These are phyloP conservation scores for Microplitis deprimator DNA, from an alignment of 2,888 invertebrate species.

Conservation along the genomic window DNA sequence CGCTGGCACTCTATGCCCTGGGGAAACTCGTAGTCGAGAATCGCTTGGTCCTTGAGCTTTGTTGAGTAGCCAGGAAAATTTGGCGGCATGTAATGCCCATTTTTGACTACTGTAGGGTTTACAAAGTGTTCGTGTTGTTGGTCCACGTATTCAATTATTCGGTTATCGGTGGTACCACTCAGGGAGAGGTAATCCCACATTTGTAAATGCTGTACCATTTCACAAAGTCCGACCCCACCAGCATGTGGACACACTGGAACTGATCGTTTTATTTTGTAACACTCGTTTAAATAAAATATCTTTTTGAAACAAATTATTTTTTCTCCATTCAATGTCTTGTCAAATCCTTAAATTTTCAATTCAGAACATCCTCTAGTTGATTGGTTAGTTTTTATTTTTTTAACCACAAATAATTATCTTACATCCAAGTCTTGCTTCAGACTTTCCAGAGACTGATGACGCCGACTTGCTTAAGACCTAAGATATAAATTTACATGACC, in stretches of 20 bases:
- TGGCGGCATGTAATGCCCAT: conserved; percentile 85
- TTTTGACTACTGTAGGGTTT: conserved; percentile 79
- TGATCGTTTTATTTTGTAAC: conserved; percentile 66
- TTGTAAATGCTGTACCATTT: conserved; percentile 93
- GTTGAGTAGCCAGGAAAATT: conserved; percentile 87
- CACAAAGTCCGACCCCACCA: conserved; percentile 94
- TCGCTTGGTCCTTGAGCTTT: conserved; percentile 79
- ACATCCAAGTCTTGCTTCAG: no score
- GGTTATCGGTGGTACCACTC: conserved; percentile 79
- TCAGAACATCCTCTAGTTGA: no score
- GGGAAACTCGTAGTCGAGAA: conserved; percentile 83
- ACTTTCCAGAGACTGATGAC: no score
- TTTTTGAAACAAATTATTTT: no score
- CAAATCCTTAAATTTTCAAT: no score
- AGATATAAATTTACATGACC: no score
- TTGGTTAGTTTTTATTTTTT: no score
- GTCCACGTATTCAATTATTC: conserved; percentile 89
- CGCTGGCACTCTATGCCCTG: conserved; percentile 84
- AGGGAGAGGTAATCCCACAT: conserved; percentile 88
- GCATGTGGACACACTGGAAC: conserved; percentile 95
- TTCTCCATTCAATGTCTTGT: no score
- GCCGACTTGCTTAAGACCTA: no score
- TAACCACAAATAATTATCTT: no score
- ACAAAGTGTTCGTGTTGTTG: conserved; percentile 92
- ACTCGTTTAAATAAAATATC: no score